Percentiles rank a stretch among this genome's conserved stretches.
Conservation (phyloP, 1,140 invertebrate species). For the Cheumatopsyche charites region DNA sequence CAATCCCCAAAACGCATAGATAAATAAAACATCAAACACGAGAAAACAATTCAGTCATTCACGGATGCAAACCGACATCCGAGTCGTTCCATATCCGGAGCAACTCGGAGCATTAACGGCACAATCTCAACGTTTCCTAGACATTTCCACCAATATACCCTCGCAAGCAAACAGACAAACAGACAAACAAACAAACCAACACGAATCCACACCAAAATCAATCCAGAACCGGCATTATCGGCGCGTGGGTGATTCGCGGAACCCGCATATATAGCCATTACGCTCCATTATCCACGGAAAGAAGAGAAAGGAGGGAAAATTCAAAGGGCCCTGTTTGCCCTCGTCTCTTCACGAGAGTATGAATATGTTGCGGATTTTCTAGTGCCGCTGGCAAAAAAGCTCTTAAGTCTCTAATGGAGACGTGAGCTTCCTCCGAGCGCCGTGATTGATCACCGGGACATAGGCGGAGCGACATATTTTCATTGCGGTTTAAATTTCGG, state of each 20-base stretch:
- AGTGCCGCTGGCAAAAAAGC: conserved; percentile 1
- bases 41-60: too few species aligned
- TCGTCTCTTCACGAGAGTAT: not conserved
- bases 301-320: too few species aligned
- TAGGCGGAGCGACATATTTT: conserved; percentile 23
- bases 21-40: too few species aligned
- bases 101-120: not conserved
- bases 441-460: conserved; percentile 31
- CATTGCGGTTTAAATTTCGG: not conserved
- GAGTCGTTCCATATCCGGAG: not conserved
- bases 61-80: conserved; percentile 16
- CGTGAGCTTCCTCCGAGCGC: conserved; percentile 13
- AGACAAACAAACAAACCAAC: too few species aligned
- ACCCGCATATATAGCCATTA: not conserved
- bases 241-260: too few species aligned
- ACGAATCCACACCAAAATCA: too few species aligned
- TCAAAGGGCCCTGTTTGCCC: too few species aligned
- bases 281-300: conserved; percentile 11
- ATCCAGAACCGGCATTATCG: too few species aligned
- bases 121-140: too few species aligned
- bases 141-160: too few species aligned
- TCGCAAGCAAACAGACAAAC: too few species aligned
- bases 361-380: conserved; percentile 3
- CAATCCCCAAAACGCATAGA: too few species aligned
- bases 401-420: conserved; percentile 35